These are phyloP conservation scores for Hydrotaea cyrtoneurina DNA, from an alignment of 2,888 invertebrate species.

Conservation along the genomic window DNA sequence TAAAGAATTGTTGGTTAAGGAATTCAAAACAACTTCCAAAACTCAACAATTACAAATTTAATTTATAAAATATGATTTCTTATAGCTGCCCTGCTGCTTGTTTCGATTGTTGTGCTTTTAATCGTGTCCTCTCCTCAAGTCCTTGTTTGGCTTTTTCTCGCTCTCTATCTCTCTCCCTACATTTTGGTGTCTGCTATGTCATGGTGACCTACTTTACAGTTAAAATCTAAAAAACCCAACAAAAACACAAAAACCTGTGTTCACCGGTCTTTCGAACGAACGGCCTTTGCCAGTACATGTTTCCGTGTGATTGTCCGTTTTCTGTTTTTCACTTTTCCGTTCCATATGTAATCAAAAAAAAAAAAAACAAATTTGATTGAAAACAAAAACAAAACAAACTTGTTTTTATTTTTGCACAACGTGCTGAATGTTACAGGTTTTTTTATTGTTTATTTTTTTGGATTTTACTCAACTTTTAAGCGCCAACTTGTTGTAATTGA, in stretches of 20 bases:
- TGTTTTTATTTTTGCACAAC: constrained; percentile 30
- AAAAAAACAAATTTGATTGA: background rate
- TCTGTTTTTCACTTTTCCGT: background rate
- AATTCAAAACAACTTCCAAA: too few species aligned
- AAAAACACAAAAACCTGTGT: background rate
- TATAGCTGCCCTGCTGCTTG: background rate
- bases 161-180: background rate
- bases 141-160: constrained; percentile 3
- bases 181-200: background rate
- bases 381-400: constrained; percentile 13
- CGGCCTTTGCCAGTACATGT: background rate
- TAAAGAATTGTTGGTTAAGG: too few species aligned
- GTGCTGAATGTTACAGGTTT: background rate
- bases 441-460: background rate
- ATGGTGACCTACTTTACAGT: constrained; percentile 22
- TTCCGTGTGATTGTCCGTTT: constrained; percentile 14
- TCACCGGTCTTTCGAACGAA: constrained; percentile 12
- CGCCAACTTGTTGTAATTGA: constrained; percentile 29
- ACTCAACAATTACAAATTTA: too few species aligned
- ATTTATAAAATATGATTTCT: too few species aligned
- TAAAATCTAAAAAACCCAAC: too few species aligned
- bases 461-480: constrained; percentile 4
- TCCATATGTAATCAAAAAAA: constrained; percentile 7
- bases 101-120: background rate
- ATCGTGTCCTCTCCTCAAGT: constrained; percentile 2